Conservation (phyloP, 2,888 invertebrate genomes). For the Nomada fabriciana region DNA sequence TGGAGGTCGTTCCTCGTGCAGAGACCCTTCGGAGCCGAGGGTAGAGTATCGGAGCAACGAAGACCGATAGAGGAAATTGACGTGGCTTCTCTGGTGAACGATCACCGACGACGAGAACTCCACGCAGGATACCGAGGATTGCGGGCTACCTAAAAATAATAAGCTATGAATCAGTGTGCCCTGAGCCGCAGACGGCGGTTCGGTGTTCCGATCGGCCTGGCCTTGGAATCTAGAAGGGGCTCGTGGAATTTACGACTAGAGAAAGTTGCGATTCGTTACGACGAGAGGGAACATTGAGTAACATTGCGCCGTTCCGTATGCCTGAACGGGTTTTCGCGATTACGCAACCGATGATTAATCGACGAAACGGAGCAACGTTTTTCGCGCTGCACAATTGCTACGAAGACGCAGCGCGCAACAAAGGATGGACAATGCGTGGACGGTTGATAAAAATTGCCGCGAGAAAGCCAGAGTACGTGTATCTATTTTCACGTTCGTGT, state of each 20-base stretch:
- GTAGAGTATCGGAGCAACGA: neutral
- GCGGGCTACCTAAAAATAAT: neutral
- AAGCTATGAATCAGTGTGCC: slow-evolving; percentile 28
- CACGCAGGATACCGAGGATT: slow-evolving; percentile 4
- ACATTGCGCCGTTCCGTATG: neutral
- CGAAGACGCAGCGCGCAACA: no score
- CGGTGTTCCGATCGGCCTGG: slow-evolving; percentile 7
- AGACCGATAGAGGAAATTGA: slow-evolving; percentile 33
- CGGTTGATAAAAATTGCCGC: no score
- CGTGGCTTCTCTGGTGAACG: neutral
- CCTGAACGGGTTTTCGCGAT: neutral
- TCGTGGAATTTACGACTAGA: slow-evolving; percentile 31
- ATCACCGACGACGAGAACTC: neutral
- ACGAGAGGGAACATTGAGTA: slow-evolving; percentile 14
- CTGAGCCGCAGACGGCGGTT: slow-evolving; percentile 3
- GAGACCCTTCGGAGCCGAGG: neutral
- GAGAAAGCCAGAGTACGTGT: neutral
- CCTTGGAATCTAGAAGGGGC: slow-evolving; percentile 13
- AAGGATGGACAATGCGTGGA: no score
- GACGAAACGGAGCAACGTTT: no score
- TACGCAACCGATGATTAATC: no score
- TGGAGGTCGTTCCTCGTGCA: slow-evolving; percentile 23
- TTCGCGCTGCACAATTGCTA: no score
- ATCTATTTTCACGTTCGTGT: neutral
- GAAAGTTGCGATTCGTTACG: slow-evolving; percentile 26